Base-by-base conservation (phyloP, 2,888 invertebrate genomes). In the Lydus trimaculatus region DNA sequence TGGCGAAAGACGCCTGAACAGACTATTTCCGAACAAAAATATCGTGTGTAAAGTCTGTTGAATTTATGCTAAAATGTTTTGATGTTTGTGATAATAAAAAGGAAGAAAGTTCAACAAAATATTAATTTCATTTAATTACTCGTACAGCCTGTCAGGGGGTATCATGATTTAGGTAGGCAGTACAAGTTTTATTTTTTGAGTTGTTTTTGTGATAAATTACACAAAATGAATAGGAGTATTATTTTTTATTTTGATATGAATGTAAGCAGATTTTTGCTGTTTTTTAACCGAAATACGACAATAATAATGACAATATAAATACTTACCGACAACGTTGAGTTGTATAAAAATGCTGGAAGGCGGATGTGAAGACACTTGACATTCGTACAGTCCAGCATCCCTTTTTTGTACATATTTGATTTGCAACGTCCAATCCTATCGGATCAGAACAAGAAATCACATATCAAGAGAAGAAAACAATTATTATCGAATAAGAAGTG, bases 311-410 rank as follows among this genome's bases (percentile, higher is more conserved):
- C 20, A 48, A 48, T 43, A 13, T 17, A 63, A 31, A 52, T 33
- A 90, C 94, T 92, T 88, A 96, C 96, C 95, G 68, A 95, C 94
- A 77, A 96, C 95, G 83, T 93, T 92, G 75, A 96, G 90, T 79
- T 91, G 90, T 76, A 96, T 87, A 86, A 95, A 95, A 87, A 96
- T 94, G 86, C 95, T 95, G 73, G 93, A 92, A 78, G 95, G 95
- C 72, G 96, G 96, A 88, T 96, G 95, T 60, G 95, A 95, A 33
- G 95, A 95, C 67, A 96, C 94, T 88, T 96, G 95, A 85, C 95
- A 96, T 86, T 96, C 95, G 86, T 95, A 96, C 77, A 93, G 85
- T 63, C 96, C 96, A 39, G 93, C 94, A 83, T 96, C 96, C 76
- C 94, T 89, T 78, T 90, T 90, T 85, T 95, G 95, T 65, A 95